These are phyloP conservation scores for Tichodroma muraria DNA, from an alignment of 2,113 vertebrate genomes.

Conservation along the genomic window DNA sequence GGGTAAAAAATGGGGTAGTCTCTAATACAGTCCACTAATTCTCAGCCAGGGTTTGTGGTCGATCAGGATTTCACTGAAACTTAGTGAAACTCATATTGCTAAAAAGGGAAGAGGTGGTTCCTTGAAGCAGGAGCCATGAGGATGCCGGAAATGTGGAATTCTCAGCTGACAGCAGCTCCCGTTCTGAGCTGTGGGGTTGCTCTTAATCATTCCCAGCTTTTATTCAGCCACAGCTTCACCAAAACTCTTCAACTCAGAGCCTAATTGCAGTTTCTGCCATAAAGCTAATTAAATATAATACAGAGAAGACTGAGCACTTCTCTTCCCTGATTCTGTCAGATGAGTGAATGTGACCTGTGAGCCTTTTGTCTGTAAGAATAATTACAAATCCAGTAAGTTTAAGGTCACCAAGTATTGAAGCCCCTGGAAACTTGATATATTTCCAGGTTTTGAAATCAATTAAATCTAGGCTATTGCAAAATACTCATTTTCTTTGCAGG, in stretches of 20 bases:
- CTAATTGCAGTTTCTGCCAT: not conserved
- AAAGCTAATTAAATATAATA: not conserved
- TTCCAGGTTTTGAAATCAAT: not conserved
- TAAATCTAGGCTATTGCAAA: not conserved
- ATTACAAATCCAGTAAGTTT: not conserved
- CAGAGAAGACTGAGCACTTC: not conserved
- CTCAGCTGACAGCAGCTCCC: not conserved
- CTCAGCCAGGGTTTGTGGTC: not conserved
- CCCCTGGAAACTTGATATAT: not conserved
- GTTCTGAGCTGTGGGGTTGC: not conserved
- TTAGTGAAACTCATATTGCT: not conserved
- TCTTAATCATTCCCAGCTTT: not conserved
- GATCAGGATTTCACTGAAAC: not conserved
- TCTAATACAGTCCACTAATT: not conserved
- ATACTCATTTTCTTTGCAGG: not conserved
- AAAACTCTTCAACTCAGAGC: not conserved
- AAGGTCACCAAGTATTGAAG: not conserved
- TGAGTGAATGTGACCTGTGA: not conserved
- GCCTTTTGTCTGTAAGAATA: not conserved
- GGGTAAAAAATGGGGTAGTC: not conserved
- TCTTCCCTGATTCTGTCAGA: not conserved
- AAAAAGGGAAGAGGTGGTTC: not conserved
- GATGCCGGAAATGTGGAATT: not conserved
- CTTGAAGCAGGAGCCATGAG: accelerated
- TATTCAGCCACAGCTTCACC: not conserved